Base-by-base conservation (phyloP, 2,113 vertebrate genomes). In the Corythoichthys intestinalis region DNA sequence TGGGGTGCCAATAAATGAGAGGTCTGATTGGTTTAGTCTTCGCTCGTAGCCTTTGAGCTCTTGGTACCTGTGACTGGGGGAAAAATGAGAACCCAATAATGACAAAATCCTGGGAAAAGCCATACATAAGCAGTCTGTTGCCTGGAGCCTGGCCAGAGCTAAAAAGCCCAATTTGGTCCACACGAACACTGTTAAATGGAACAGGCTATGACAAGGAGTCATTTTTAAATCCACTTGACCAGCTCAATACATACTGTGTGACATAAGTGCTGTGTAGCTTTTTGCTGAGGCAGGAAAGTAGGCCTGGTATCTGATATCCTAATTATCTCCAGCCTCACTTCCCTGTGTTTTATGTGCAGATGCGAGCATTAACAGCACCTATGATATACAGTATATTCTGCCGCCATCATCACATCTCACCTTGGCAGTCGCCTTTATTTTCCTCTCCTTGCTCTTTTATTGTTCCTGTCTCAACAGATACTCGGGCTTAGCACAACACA, bases 1-100 rank as follows among this genome's bases (percentile, higher is more conserved):
- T 76, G 78, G 73, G 76, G 85, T 88, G 90, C 86, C 89, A 83
- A 91, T 91, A 90, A 91, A 88, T 74, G 83, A 85, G 78, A 81
- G 76, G 81, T 85, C 85, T 88, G 90, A 90, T 90, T 91, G 90
- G 88, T 77, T 79, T 66, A 44, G 76, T 86, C 85, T 82, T 86
- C 74, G 81, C 76, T 90, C 81, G 80, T 73, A 75, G 72, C 54
- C 66, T 88, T 88, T 88, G 82, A 89, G 87, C 80, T 86, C 50
- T 44, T 72, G 67, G 74, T 85, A 83, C 79, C 82, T 76, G 72
- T 48, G 74, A 63, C 41, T 63, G 61, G 4, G 28, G 28, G 74
- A 68, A 28, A 88, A 87, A 87, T 83, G 80, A 89, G 79, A 70
- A 74, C 70, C 74, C 58, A 67, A 61, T 37, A 68, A 65, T 84